Evolutionary conservation across 1,140 invertebrate genomes (phyloP).

Genomic region (Watersipora subatra): DNA sequence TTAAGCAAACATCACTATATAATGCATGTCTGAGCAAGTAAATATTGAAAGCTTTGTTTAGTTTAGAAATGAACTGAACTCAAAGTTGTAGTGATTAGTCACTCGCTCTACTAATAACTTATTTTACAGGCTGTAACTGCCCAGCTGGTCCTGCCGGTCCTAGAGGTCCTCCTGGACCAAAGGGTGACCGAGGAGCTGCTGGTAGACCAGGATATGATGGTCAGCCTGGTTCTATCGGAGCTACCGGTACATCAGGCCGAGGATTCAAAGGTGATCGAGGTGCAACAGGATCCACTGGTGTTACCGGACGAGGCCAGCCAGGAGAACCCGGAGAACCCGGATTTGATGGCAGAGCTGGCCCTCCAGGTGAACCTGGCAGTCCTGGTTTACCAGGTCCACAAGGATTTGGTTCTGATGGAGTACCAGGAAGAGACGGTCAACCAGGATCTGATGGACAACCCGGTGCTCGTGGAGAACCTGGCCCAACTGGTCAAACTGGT

Average conservation of each 20-base stretch:
- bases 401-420: constrained; percentile 7
- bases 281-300: constrained; percentile 11
- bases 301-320: background rate
- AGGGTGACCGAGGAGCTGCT: background rate
- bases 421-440: constrained; percentile 6
- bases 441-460: constrained; percentile 9
- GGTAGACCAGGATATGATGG: constrained; percentile 5
- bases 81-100: too few relatives aligned
- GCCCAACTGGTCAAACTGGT: constrained; percentile 17
- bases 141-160: background rate
- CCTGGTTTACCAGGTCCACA: constrained; percentile 6
- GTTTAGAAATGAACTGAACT: too few relatives aligned
- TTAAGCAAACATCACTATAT: too few relatives aligned
- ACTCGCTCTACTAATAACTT: too few relatives aligned
- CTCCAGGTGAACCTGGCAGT: background rate
- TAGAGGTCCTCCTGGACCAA: background rate
- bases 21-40: too few relatives aligned
- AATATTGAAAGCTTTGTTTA: too few relatives aligned
- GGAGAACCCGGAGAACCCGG: constrained; percentile 1
- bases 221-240: background rate
- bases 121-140: constrained; percentile 1
- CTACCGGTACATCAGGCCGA: background rate
- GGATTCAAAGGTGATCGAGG: constrained; percentile 15
- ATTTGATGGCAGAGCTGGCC: background rate
- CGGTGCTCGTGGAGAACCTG: constrained; percentile 10